phyloP scores from a whole-genome alignment of 2,113 vertebrate species.

The Hypocryptadius cinnamomeus region DNA sequence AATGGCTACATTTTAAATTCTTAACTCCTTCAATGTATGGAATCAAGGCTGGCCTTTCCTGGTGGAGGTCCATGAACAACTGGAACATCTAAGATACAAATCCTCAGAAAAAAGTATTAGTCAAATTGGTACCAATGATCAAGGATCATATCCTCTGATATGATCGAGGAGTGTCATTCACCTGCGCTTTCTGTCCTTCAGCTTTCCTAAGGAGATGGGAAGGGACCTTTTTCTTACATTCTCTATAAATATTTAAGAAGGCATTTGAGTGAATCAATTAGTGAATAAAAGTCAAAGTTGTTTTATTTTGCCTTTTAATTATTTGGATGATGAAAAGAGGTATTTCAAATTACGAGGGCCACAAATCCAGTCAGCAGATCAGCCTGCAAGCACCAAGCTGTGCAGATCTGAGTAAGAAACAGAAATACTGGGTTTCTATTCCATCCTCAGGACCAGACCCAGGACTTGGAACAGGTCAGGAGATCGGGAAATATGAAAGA shows the following conservation, averaged over 20 bases:
- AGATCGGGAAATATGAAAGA: neutral
- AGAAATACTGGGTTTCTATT: neutral
- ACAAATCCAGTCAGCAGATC: neutral
- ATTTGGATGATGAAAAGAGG: neutral
- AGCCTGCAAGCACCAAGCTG: neutral
- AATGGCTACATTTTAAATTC: neutral
- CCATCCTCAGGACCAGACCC: neutral
- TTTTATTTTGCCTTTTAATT: neutral
- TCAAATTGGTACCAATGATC: neutral
- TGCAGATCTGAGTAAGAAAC: neutral
- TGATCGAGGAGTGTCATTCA: neutral
- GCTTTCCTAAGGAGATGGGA: neutral
- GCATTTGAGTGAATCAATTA: neutral
- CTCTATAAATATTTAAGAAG: neutral
- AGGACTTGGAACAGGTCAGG: neutral
- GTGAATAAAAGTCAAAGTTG: neutral
- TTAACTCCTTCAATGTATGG: neutral
- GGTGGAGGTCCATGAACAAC: neutral
- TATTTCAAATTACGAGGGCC: neutral
- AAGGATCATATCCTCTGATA: neutral
- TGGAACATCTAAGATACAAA: neutral
- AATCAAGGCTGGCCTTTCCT: neutral
- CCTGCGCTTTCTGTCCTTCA: neutral
- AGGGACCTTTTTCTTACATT: neutral
- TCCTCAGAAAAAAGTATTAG: neutral